Percentiles rank a stretch among this genome's conserved stretches.
These are phyloP conservation scores for Papilio polytes DNA, from an alignment of 1,140 invertebrate species.

Conservation along the genomic window DNA sequence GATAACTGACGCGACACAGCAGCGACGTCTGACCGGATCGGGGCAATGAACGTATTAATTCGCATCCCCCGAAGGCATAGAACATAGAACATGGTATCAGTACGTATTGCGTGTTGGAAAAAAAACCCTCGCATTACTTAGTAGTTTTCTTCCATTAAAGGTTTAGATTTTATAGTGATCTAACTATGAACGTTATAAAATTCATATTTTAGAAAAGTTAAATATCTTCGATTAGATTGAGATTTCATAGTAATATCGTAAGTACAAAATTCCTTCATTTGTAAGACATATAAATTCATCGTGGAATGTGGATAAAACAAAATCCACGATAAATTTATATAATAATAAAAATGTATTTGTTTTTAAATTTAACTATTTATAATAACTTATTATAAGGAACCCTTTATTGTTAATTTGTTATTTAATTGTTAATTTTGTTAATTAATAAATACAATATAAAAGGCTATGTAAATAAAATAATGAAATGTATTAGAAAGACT, in stretches of 20 bases:
- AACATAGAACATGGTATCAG: constrained; percentile 27
- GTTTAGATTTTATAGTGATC: background rate
- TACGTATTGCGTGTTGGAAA: constrained; percentile 23
- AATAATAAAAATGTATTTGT: no score
- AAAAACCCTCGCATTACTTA: constrained; percentile 8
- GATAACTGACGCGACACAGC: constrained; percentile 39
- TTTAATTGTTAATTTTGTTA: no score
- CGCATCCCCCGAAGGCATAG: constrained; percentile 48
- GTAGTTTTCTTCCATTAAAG: background rate
- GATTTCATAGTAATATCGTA: no score
- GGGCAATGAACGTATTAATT: constrained; percentile 74
- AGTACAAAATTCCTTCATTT: no score
- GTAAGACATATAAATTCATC: no score
- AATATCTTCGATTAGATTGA: no score
- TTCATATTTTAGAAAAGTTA: background rate
- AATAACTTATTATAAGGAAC: no score
- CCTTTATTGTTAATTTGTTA: no score
- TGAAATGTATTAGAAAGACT: background rate
- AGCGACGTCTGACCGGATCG: constrained; percentile 38
- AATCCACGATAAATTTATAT: no score
- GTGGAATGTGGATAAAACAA: no score
- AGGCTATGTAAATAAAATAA: background rate
- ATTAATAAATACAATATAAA: no score
- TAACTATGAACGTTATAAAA: background rate
- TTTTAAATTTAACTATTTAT: no score